Evolutionary conservation across 2,113 vertebrate species (phyloP), one percentile per base, ranked within the genome.

Genomic region (Ellobius talpinus): DNA sequence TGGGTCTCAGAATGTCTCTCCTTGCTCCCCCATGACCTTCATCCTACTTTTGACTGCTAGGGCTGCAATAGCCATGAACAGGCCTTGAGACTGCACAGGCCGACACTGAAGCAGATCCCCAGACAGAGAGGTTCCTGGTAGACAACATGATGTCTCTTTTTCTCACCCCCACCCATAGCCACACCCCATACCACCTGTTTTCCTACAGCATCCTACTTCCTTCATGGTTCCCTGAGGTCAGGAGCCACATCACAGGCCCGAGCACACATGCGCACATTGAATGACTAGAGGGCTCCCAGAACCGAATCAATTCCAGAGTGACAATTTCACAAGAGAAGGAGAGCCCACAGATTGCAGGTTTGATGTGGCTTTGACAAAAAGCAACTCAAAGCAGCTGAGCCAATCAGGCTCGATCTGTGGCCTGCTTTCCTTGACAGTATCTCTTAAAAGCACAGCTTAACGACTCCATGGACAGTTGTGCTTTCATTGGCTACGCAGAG

Each of bases 391-490:
- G 73, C 82, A 2, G 72, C 47, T 47, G 76, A 61, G 91, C 88
- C 66, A 90, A 92, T 39, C 91, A 31, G 91, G 87, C 65, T 47
- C 52, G 42, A 81, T n/a, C 16, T 89, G 93, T 73, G 97, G 86
- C 81, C 87, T 55, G 36, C 86, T 84, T 55, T 77, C 81, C 74
- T 70, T 61, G 31, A 90, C 72, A 58, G 88, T 16, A 4, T 66
- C 89, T 87, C 95, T 94, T 68, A 79, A 47, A 92, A 78, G 61
- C 17, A 14, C 47, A 47, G 55, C 91, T 55, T 65, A 87, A 68
- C 1, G 81, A n/a, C 70, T 63, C 77, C 33, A 29, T 1, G 47
- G 91, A 24, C 89, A 72, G 84, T 93, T 84, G 95, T 23, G 0
- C 65, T 87, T 96, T 95, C 68, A 85, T 66, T 70, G 91, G 82